Base-by-base conservation (phyloP, 2,113 vertebrate species). In the Protomyctophum bolini region DNA sequence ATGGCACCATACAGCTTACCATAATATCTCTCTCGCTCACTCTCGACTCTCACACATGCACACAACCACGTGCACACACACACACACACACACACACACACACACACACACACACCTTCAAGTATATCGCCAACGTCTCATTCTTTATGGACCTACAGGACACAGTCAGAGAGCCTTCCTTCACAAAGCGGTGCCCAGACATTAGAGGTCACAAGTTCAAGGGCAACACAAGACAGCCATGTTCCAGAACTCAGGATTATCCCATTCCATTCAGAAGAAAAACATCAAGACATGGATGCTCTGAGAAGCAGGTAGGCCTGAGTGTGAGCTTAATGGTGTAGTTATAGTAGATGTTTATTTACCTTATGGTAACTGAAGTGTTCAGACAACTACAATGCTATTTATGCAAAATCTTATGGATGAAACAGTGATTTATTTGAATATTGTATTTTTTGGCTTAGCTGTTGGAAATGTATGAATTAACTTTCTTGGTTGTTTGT, bases 231-330 rank as follows among this genome's bases (percentile, higher is more conserved):
- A 46, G 61, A 70, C 59, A 76, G 63, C 56, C 63, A 76, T 29
- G 71, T 10, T 80, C 79, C 70, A 29, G 51, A 58, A 4, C 62
- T 79, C 28, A 74, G 64, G 79, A 84, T 83, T 60, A 54, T 87
- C 48, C 83, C 82, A 2, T 87, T 80, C 65, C 67, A 47, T n/a
- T 72, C 85, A 57, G 80, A 79, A 3, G 79, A 57, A 57, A 75
- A 79, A 73, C 65, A 8, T 50, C 29, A 67, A 1, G 70, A 69
- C 56, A 11, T 72, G 62, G 77, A 79, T 5, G 11, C 68, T 14
- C 76, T 82, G 59, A 90, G 67, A 84, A 79, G 63, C 72, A 87
- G 84, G 88, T 89, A 74, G 12, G 6, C 56, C 14, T 28, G 8
- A 58, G 11, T 14, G n/a, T 29, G 46, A 45, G 3, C 3, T 11